A percentile compares a stretch with the other conserved stretches of the same genome.
These are phyloP conservation scores for Enteromius trimaculatus DNA, from an alignment of 2,797 vertebrate species.

Conservation along the genomic window DNA sequence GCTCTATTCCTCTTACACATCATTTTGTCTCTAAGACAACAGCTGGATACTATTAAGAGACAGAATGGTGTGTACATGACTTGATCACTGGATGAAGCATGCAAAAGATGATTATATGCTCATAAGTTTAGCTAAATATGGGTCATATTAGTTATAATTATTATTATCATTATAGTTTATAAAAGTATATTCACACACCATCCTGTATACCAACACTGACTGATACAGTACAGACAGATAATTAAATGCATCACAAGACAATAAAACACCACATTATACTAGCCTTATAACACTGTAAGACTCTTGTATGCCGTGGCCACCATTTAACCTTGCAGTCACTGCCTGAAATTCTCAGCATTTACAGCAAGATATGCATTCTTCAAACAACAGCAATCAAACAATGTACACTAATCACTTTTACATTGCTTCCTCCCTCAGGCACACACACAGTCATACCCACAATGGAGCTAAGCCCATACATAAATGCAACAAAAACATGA, in stretches of 20 bases:
- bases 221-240: not conserved
- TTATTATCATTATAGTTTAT: too few species aligned
- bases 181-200: not conserved
- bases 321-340: not conserved
- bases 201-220: not conserved
- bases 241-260: not conserved
- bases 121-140: not conserved
- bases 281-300: not conserved
- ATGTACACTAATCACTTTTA: conserved; percentile 29
- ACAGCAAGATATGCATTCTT: not conserved
- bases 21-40: conserved; percentile 12
- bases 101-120: conserved; percentile 14
- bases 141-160: too few species aligned
- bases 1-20: conserved; percentile 18
- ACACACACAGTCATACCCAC: conserved; percentile 13
- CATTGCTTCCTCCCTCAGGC: not conserved
- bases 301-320: not conserved
- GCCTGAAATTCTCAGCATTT: not conserved
- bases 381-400: conserved; percentile 22
- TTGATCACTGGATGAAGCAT: not conserved
- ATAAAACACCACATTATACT: not conserved
- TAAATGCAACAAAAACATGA: conserved; percentile 42
- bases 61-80: not conserved
- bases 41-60: conserved; percentile 31
- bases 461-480: conserved; percentile 15